Base-by-base conservation (phyloP, 2,888 invertebrate genomes). In the Trimorus sp. region DNA sequence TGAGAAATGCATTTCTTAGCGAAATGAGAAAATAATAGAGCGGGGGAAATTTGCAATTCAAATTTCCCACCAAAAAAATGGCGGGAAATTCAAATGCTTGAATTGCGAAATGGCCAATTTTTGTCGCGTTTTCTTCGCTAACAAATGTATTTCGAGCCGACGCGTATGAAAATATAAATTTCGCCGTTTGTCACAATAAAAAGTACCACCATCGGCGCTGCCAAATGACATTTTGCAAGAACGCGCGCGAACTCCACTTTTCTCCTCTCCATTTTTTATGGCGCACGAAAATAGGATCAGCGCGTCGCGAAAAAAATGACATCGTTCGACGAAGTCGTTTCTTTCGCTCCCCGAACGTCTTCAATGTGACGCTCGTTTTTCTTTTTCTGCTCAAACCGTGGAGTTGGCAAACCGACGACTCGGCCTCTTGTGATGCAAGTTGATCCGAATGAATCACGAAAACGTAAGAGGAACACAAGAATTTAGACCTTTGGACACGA, bases 141-240 rank as follows among this genome's bases (percentile, higher is more conserved):
- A 59, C 60, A 68, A 62, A 77, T 70, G 12, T 77, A 77, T 77
- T 77, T 77, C 16, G 37, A 45, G 38, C 0, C 12, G n/a, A 8
- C 40, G 62, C 26, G 53, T 16, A 70, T 77, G 26, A 77, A 77
- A 63, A 68, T 68, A 77, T 77, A 70, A 70, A 70, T 70, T 63
- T 37, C 37, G 37, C 16, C 15, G 49, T 38, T 38, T 40, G 58
- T 51, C 63, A 65, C 58, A 53, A 77, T 63, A 70, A 77, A 79
- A 68, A 79, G 66, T 79, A 62, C 26, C 79, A 74, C 49, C 36
- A 42, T 51, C 54, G 38, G 26, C 26, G 40, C 12, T 70, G 79
- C 68, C 66, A 75, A 79, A 65, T 51, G 56, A 65, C 40, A 66
- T 78, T 60, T 73, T 62, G 66, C 51, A 62, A 68, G 58, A 63